Evolutionary conservation across 2,888 invertebrate genomes (phyloP), one percentile per base, ranked within the genome.

Genomic region (Drosophila meridionalis): DNA sequence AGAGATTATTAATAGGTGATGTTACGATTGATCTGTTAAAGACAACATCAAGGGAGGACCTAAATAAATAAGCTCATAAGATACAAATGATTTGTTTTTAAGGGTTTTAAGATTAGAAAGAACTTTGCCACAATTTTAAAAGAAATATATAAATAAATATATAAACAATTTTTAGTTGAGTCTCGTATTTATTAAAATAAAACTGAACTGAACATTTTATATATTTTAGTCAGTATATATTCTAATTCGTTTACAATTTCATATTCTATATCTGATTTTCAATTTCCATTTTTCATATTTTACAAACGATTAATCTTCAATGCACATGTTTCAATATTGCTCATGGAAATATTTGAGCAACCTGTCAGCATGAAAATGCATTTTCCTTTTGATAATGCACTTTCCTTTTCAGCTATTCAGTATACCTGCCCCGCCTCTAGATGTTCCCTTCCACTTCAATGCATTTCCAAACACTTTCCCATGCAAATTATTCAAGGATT

Each of bases 401-500:
- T 80, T 79, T 82, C 52, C 75, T 69, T 57, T 32, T 74, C 36
- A 30, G 26, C n/a, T 47, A 30, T 45, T 67, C 36, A 34, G n/a
- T 34, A 30, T 12, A 11, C 8, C 40, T 26, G n/a, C 28, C 0
- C 20, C 2, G 34, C 38, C 32, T 32, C 14, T 11, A 43, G 20
- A 6, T 26, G 0, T 55, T 30, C 26, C n/a, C 53, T 61, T 57
- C 50, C 45, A 40, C 47, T 55, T 64, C 60, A 71, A 38, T 53
- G 53, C 56, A 60, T 14, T 14, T 7, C 26, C 65, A 86, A 90
- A 76, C 89, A 84, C 82, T 87, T 90, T 87, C 90, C 89, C 90
- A 87, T 87, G 90, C 85, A 87, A 87, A 87, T 87, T 61, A 11
- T 50, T 40, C 52, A 68, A 87, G 83, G 82, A 89, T 87, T 89